These are phyloP conservation scores for Rhopilema esculentum DNA, from an alignment of 30 jellyfish, hydroid and myxozoan species.

Conservation along the genomic window DNA sequence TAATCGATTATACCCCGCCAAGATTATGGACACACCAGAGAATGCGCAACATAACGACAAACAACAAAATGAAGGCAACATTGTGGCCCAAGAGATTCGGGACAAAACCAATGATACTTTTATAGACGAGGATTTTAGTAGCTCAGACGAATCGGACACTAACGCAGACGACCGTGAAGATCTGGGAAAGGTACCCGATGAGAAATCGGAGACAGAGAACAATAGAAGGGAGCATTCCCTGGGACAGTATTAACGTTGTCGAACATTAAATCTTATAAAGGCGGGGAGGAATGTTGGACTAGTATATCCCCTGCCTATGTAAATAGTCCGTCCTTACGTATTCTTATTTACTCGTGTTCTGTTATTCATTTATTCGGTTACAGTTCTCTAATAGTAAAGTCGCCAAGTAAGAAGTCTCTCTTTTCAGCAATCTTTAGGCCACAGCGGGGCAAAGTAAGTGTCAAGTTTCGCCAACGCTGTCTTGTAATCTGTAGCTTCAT, in stretches of 20 bases:
- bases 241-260: conserved; percentile 29
- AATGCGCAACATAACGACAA: conserved; percentile 30
- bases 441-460: too few relatives aligned
- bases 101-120: conserved; percentile 14
- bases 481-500: too few relatives aligned
- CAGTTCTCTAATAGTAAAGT: conserved; percentile 42
- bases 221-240: conserved; percentile 11
- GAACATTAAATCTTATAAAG: conserved; percentile 9
- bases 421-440: conserved; percentile 54
- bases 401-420: conserved; percentile 58
- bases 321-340: conserved; percentile 64
- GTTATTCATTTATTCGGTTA: conserved; percentile 53
- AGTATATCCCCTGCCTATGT: conserved; percentile 53
- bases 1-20: conserved; percentile 22
- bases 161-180: conserved; percentile 16
- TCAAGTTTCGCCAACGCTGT: too few relatives aligned
- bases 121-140: conserved; percentile 24
- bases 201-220: conserved; percentile 26
- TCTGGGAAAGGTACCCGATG: conserved; percentile 40
- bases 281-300: conserved; percentile 9
- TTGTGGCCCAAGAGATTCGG: conserved; percentile 12
- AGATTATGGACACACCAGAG: conserved; percentile 30
- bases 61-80: conserved; percentile 41
- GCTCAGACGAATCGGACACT: conserved; percentile 37
- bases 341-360: conserved; percentile 34